Base-by-base conservation (phyloP, 2,888 invertebrate genomes). In the Spicauda simplicius region DNA sequence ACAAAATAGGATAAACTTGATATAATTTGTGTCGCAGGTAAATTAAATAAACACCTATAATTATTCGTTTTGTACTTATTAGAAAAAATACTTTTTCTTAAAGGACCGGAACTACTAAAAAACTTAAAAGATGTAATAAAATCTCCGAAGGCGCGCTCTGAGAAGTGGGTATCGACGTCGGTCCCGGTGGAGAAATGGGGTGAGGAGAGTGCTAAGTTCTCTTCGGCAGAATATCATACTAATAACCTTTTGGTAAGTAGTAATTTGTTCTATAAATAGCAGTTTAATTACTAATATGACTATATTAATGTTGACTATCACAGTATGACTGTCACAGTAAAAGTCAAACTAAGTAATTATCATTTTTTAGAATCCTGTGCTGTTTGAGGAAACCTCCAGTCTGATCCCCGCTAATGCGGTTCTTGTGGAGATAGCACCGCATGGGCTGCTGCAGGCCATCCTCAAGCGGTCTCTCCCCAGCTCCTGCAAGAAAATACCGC, bases 401-500 rank as follows among this genome's bases (percentile, higher is more conserved):
- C 93, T 96, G 76, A 95, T 98, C 61, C 98, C 98, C 0, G 90
- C 94, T 12, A 95, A 97, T 77, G 97, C 98, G 0, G 94, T 98
- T 33, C 91, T 96, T 11, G 95, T 98, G 63, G 98, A 98, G 86
- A 95, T 98, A 69, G 98, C 98, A 0, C 98, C 98, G 0, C 98
- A 98, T 78, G 96, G 97, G 25, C 93, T 98, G n/a, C 94, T 98
- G 68, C 98, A 98, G 84, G 97, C 98, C 0, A 97, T 98, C 75
- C 91, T 98, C 10, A 96, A 96, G 78, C 93, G 97, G 58, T 96
- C 97, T 0, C 84, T 98, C 37, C 87, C 91, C 10, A 79, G 93
- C 1, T 93, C 94, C 11, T 95, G 96, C 71, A 93, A 87, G 0
- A 96, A 97, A 77, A 92, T 98, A 61, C 94, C 97, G 0, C 90